phyloP scores from a whole-genome alignment of 2,113 vertebrate genomes.

The Cyanoramphus novaezelandiae region DNA sequence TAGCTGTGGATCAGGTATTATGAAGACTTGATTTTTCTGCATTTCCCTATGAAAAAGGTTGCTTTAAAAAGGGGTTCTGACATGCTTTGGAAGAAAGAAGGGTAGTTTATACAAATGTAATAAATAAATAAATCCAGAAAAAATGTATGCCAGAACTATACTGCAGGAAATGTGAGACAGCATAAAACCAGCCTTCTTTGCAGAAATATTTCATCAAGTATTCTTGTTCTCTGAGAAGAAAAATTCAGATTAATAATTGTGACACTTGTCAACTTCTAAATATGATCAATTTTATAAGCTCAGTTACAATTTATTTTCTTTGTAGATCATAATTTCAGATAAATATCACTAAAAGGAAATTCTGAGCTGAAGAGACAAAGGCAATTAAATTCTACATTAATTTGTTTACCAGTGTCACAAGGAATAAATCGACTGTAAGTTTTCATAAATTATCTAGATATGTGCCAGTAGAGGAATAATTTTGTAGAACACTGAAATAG shows the following conservation, averaged over 20 bases:
- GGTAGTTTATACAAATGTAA: neutral
- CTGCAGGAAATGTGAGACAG: conserved; percentile 69
- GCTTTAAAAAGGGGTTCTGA: neutral
- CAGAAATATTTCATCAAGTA: neutral
- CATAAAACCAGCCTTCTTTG: conserved; percentile 39
- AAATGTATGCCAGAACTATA: conserved; percentile 33
- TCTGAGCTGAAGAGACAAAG: conserved; percentile 14
- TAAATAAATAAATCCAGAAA: conserved; percentile 54
- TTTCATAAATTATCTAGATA: neutral
- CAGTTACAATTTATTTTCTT: conserved; percentile 25
- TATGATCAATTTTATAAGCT: neutral
- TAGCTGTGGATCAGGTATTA: neutral
- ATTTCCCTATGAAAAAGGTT: neutral
- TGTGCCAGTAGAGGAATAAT: neutral
- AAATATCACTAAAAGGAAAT: conserved; percentile 20
- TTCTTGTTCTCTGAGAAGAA: neutral
- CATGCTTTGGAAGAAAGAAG: neutral
- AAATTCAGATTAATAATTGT: conserved; percentile 10
- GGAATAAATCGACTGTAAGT: conserved; percentile 16
- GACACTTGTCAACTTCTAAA: conserved; percentile 27
- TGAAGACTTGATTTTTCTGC: neutral
- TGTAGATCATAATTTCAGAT: conserved; percentile 29
- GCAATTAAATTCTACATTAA: conserved; percentile 49
- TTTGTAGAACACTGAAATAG: neutral
- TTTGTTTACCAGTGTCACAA: conserved; percentile 39